Percentiles rank a stretch among this genome's conserved stretches.
Evolutionary conservation across 2,113 vertebrate genomes (phyloP).

Genomic region (Toxotes chatareus): DNA sequence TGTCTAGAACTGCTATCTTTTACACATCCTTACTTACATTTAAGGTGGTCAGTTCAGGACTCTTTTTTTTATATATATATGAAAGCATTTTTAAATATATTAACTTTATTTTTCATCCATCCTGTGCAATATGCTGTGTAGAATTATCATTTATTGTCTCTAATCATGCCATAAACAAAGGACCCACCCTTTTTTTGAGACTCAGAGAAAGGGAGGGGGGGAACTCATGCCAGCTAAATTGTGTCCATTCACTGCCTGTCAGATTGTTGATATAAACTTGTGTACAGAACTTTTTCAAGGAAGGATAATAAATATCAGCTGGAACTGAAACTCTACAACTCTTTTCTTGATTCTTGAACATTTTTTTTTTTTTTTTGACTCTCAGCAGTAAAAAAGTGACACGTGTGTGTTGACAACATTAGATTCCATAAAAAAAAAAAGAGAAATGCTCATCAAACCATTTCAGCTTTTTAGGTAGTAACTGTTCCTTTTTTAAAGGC

Average conservation of each 20-base stretch:
- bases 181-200: constrained; percentile 79
- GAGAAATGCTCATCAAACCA: neutral
- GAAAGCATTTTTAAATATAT: constrained; percentile 88
- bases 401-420: neutral
- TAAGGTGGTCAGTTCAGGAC: constrained; percentile 95
- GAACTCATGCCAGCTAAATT: constrained; percentile 95
- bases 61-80: constrained; percentile 87
- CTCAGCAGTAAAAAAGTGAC: neutral
- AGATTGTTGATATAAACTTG: constrained; percentile 99
- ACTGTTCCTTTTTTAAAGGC: neutral
- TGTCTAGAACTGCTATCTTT: constrained; percentile 93
- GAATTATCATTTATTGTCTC: constrained; percentile 90
- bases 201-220: constrained; percentile 72
- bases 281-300: constrained; percentile 99
- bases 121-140: constrained; percentile 99
- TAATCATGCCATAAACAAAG: constrained; percentile 91
- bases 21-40: constrained; percentile 87
- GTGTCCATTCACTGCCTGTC: constrained; percentile 99
- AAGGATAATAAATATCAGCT: constrained; percentile 99
- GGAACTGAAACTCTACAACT: constrained; percentile 96
- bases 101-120: constrained; percentile 94
- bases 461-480: constrained; percentile 1
- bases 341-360: constrained; percentile 60
- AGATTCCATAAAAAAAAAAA: neutral
- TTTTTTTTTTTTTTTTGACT: neutral